A percentile compares a stretch with the other conserved stretches of the same genome.
Evolutionary conservation across 2,113 vertebrate species (phyloP).

Genomic region (Aix galericulata): DNA sequence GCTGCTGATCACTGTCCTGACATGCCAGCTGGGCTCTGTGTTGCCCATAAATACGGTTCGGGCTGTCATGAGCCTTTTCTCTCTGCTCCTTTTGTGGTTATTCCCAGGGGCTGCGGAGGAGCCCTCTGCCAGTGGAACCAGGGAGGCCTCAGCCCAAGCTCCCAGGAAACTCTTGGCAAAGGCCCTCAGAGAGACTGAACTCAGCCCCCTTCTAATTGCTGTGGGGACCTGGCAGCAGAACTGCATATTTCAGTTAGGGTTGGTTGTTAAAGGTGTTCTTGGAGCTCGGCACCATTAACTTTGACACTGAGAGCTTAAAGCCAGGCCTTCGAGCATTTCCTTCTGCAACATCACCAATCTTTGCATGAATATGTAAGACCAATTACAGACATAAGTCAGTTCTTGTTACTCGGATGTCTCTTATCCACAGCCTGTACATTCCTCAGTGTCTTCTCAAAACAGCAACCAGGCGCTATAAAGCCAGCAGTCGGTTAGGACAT

Average conservation of each 20-base stretch:
- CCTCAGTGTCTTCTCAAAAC: not conserved
- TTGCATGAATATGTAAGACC: not conserved
- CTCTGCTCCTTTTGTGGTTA: not conserved
- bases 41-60: not conserved
- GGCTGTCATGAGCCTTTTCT: not conserved
- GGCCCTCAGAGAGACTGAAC: not conserved
- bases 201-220: not conserved
- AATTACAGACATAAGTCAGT: not conserved
- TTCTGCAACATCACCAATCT: not conserved
- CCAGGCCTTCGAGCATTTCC: not conserved
- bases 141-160: not conserved
- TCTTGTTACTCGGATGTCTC: not conserved
- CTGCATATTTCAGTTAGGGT: not conserved
- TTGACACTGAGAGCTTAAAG: not conserved
- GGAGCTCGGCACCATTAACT: not conserved
- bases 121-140: not conserved
- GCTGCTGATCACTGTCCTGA: not conserved
- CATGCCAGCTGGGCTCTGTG: not conserved
- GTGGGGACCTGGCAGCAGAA: not conserved
- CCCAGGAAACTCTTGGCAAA: not conserved
- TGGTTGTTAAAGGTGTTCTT: slow-evolving; percentile 16
- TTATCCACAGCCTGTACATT: not conserved
- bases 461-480: not conserved
- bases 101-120: not conserved
- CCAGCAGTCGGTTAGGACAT: not conserved